Conservation (phyloP, 2,888 invertebrate genomes). For the Kuschelorhynchus macadamiae region DNA sequence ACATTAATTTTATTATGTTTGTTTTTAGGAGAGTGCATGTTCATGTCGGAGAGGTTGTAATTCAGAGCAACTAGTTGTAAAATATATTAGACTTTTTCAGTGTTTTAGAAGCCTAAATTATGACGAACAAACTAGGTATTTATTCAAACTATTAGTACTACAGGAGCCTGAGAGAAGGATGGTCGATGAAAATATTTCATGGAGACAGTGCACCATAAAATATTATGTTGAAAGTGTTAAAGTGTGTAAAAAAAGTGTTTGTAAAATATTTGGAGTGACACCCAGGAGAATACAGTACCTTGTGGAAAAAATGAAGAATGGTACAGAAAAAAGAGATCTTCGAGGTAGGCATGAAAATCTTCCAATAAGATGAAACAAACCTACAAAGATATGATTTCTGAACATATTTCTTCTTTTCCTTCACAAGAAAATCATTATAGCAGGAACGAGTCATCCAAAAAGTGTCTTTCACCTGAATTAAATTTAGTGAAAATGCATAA, state of each 20-base stretch:
- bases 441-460: constrained; percentile 10
- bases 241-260: constrained; percentile 6
- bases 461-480: constrained; percentile 35
- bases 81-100: too few species aligned
- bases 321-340: constrained; percentile 1
- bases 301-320: constrained; percentile 12
- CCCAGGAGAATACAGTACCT: constrained; percentile 11
- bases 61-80: too few species aligned
- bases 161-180: constrained; percentile 1
- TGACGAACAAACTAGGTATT: background rate
- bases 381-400: background rate
- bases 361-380: constrained; percentile 5
- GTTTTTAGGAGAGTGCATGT: too few species aligned
- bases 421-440: constrained; percentile 9
- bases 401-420: constrained; percentile 17
- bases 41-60: too few species aligned
- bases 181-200: constrained; percentile 3
- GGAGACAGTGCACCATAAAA: background rate
- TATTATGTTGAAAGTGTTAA: background rate
- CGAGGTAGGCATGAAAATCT: constrained; percentile 13
- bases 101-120: background rate
- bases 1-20: too few species aligned
- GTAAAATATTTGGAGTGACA: constrained; percentile 1
- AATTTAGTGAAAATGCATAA: constrained; percentile 50
- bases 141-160: background rate